Evolutionary conservation across 2,113 vertebrate species (phyloP), one percentile per base, ranked within the genome.

Genomic region (Vireo altiloquus): DNA sequence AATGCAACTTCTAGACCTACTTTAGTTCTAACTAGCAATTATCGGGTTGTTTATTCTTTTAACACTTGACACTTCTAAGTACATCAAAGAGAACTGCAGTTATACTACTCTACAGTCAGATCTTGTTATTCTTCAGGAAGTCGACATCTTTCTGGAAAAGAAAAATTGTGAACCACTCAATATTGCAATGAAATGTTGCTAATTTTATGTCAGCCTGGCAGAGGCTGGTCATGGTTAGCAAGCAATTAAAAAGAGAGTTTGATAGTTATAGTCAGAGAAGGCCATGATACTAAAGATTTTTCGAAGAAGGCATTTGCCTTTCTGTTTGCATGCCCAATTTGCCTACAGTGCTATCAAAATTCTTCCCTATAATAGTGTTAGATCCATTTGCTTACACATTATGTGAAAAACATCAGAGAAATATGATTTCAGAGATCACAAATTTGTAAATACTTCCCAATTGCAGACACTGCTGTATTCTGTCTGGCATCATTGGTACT

Each of bases 61-160:
- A 88, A 90, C 52, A 69, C 44, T 40, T 78, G 93, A 87, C 94
- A 94, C 37, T 90, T 83, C n/a, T 54, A 86, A 90, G 79, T 68
- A 87, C 59, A 88, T 96, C 85, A 96, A 90, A 93, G 93, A 86
- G 88, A 94, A 94, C n/a, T 78, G 76, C 60, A 88, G 64, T 44
- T 89, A 27, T 27, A 11, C 28, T 82, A 12, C 21, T 39, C 30
- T 80, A 24, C n/a, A 63, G 44, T 82, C 64, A 86, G 54, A 59
- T 75, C 68, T 81, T 92, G 92, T 93, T 71, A 63, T 71, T 87
- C 64, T 52, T 77, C 53, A 74, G 82, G 40, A 93, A 95, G 49
- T 64, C 27, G 56, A 40, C 21, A 23, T 79, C 79, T 79, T 94
- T 84, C 40, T 87, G 81, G 66, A 75, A 49, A 77, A 82, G 40